Evolutionary conservation across 2,797 vertebrate genomes (phyloP).

Genomic region (Sternotherus odoratus): DNA sequence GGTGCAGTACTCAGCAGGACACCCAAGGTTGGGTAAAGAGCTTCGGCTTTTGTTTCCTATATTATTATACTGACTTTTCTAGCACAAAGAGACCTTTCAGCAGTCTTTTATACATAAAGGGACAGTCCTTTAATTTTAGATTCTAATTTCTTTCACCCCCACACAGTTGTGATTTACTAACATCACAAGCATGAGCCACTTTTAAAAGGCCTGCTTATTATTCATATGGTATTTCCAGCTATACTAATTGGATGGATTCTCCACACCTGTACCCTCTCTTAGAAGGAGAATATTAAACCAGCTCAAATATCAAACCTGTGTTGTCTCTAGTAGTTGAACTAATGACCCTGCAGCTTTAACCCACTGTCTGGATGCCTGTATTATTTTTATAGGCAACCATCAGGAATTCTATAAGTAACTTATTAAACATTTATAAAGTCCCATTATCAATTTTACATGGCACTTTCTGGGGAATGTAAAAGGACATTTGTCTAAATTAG

Average conservation of each 20-base stretch:
- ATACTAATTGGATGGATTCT: conserved; percentile 16
- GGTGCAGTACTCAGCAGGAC: neutral
- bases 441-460: neutral
- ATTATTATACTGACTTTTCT: conserved; percentile 40
- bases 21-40: neutral
- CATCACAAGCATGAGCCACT: conserved; percentile 6
- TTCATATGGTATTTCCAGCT: conserved; percentile 36
- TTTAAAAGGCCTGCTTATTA: conserved; percentile 51
- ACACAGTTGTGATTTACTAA: conserved; percentile 32
- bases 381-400: neutral
- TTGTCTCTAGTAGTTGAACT: neutral
- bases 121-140: conserved; percentile 40
- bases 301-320: neutral
- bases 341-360: neutral
- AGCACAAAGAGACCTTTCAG: conserved; percentile 33
- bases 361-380: neutral
- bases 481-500: neutral
- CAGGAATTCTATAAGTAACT: neutral
- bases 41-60: conserved; percentile 20
- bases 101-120: neutral
- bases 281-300: neutral
- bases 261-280: neutral
- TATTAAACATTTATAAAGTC: neutral
- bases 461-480: neutral
- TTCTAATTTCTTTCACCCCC: conserved; percentile 55